Evolutionary conservation across 2,888 invertebrate species (phyloP), one percentile per base, ranked within the genome.

Genomic region (Acleris laterana): DNA sequence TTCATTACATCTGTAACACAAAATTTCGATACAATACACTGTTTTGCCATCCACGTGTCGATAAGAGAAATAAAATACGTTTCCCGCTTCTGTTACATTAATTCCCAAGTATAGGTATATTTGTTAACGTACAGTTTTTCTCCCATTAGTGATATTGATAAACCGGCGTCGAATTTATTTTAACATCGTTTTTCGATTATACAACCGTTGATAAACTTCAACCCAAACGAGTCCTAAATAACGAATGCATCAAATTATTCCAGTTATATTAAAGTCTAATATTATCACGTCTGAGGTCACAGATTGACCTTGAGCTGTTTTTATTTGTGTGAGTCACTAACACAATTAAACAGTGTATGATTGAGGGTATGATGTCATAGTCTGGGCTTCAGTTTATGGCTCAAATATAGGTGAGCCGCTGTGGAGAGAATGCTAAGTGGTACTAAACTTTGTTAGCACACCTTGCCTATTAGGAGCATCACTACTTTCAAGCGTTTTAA

Each of bases 331-430:
- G 83, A 86, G 70, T 85, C 83, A 85, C 74, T 74, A 72, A 74
- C 73, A 75, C 77, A 75, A 80, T 77, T 75, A 73, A 70, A 73
- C 65, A 59, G 49, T 52, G 67, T 67, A 71, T 72, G 74, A 82
- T 87, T 76, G 74, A 81, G 78, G 78, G 75, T 72, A 87, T 92
- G 90, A 92, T 89, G 88, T 91, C 89, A 91, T 72, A 74, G 74
- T 73, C 78, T 77, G 69, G 76, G 74, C 69, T 77, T 74, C 80
- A 79, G 77, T 76, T 76, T 72, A 70, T 74, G 73, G 75, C 78
- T 76, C 79, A 83, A 85, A 85, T 83, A 85, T 77, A 75, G 74
- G 72, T 73, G 63, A 69, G 66, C 68, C 71, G 71, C 2, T 76
- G 78, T 77, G 74, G 73, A 71, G 76, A 71, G 84, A 79, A 87